These are phyloP conservation scores for Pygoscelis adeliae DNA, from an alignment of 2,113 vertebrate genomes.

Conservation along the genomic window DNA sequence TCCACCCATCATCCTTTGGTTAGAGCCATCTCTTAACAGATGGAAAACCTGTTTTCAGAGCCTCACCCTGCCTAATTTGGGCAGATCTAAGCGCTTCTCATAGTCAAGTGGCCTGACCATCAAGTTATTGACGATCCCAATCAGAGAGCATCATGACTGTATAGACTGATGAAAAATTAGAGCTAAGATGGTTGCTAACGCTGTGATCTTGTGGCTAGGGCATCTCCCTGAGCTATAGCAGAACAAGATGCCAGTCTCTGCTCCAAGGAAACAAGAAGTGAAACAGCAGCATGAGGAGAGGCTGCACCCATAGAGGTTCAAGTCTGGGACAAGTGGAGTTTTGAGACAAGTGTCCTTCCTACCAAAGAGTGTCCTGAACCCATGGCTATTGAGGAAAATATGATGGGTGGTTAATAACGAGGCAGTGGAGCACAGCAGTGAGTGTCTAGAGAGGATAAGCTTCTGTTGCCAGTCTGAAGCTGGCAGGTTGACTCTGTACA, in stretches of 20 bases:
- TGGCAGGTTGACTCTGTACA: background rate
- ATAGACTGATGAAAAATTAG: background rate
- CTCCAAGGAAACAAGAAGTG: background rate
- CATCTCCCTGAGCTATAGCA: background rate
- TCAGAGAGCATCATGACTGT: background rate
- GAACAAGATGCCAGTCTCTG: background rate
- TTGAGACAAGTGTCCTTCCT: background rate
- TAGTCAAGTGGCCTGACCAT: background rate
- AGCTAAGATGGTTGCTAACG: background rate
- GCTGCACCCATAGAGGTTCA: background rate
- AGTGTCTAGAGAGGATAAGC: background rate
- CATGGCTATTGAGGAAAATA: background rate
- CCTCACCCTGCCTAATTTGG: background rate
- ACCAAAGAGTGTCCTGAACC: background rate
- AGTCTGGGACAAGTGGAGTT: background rate
- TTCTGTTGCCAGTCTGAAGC: background rate
- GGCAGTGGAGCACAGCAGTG: background rate
- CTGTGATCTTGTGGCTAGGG: background rate
- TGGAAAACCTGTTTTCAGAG: constrained; percentile 16
- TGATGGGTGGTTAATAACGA: background rate
- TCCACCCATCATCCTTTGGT: background rate
- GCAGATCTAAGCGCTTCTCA: background rate
- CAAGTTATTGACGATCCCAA: background rate
- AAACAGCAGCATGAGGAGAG: background rate
- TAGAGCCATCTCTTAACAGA: background rate